Evolutionary conservation across 2,797 vertebrate genomes (phyloP).

Genomic region (Sebastes taczanowskii): DNA sequence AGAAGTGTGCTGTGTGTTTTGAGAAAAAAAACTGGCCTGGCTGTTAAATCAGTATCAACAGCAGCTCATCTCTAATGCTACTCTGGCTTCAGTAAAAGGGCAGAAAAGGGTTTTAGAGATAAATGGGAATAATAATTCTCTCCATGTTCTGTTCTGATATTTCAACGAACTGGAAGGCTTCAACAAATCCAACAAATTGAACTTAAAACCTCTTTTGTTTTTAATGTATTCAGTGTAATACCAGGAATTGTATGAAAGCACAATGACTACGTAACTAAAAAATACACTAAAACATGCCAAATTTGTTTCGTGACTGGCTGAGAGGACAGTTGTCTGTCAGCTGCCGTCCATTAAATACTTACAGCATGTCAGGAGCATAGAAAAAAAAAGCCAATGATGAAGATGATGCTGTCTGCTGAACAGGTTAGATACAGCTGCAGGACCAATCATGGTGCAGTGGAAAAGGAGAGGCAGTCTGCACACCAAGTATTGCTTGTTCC

Average conservation of each 20-base stretch:
- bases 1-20: neutral
- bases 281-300: neutral
- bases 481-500: neutral
- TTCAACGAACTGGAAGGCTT: neutral
- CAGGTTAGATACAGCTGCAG: neutral
- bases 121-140: slow-evolving; percentile 5
- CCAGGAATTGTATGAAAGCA: neutral
- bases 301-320: neutral
- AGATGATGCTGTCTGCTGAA: neutral
- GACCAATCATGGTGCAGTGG: neutral
- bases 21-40: neutral
- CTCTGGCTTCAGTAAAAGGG: neutral
- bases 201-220: neutral
- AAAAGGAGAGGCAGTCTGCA: neutral
- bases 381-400: neutral
- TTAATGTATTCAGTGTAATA: neutral
- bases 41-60: slow-evolving; percentile 10
- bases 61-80: slow-evolving; percentile 3
- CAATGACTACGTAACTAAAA: neutral
- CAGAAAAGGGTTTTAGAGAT: neutral
- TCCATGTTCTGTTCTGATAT: slow-evolving; percentile 15
- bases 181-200: neutral
- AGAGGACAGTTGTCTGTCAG: neutral
- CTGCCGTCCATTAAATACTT: neutral
- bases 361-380: neutral